A percentile compares a stretch with the other conserved stretches of the same genome.
phyloP scores from a whole-genome alignment of 2,797 vertebrate species.

The Peromyscus attwateri region DNA sequence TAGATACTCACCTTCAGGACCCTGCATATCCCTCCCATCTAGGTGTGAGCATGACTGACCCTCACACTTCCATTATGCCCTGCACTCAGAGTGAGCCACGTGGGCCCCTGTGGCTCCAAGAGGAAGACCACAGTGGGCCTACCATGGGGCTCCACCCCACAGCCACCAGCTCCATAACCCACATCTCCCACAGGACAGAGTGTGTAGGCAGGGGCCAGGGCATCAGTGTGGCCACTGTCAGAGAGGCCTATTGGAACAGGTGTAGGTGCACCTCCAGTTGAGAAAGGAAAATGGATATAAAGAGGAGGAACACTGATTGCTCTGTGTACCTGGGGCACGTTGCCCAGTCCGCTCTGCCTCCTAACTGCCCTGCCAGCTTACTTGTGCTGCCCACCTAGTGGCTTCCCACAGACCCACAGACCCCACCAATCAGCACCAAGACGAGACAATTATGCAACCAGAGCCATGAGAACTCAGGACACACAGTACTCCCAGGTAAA shows the following conservation, averaged over 20 bases:
- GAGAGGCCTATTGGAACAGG: background rate
- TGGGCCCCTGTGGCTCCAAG: background rate
- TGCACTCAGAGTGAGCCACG: background rate
- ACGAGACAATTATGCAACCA: background rate
- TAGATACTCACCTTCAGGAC: background rate
- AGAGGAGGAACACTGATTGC: background rate
- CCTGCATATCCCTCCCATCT: background rate
- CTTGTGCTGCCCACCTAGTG: rapidly evolving
- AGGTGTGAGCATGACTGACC: rapidly evolving
- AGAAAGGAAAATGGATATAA: background rate
- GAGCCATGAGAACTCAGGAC: background rate
- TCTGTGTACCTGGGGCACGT: background rate
- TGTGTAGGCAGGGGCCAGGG: too few relatives aligned
- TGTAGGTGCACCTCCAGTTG: rapidly evolving
- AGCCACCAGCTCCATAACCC: background rate
- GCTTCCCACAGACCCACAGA: background rate
- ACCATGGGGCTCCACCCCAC: background rate
- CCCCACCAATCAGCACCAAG: background rate
- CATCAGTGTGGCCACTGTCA: background rate
- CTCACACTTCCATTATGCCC: too few relatives aligned
- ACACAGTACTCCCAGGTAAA: background rate
- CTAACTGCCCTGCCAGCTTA: rapidly evolving
- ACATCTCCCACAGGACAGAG: background rate
- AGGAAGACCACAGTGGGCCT: background rate
- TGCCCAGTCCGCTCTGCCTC: background rate